phyloP scores from a whole-genome alignment of 2,888 invertebrate species.

The Leptarthrus brevirostris region DNA sequence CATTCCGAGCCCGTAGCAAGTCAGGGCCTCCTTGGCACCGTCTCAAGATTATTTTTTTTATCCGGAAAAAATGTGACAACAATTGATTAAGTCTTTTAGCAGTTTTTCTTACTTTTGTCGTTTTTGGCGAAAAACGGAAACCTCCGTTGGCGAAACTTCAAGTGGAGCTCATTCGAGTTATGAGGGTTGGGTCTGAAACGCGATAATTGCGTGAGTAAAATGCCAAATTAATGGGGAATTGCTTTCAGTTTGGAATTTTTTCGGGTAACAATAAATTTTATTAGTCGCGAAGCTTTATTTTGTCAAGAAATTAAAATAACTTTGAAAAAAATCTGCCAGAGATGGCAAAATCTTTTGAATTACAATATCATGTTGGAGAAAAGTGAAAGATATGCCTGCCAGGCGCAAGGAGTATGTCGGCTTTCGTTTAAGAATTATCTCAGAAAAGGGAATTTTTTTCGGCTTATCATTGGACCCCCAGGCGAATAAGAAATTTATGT shows the following conservation, averaged over 20 bases:
- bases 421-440: background rate
- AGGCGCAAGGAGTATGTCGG: background rate
- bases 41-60: conserved; percentile 25
- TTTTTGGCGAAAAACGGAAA: conserved; percentile 4
- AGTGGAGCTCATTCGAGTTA: background rate
- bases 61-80: background rate
- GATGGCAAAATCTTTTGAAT: background rate
- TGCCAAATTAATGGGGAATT: conserved; percentile 4
- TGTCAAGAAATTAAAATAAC: background rate
- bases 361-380: conserved; percentile 1
- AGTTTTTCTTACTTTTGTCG: conserved; percentile 16
- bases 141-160: conserved; percentile 1
- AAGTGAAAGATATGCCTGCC: background rate
- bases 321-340: no score
- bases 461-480: conserved; percentile 22
- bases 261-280: background rate
- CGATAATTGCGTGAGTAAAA: conserved; percentile 20
- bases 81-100: conserved; percentile 22
- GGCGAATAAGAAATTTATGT: conserved; percentile 22
- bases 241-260: background rate
- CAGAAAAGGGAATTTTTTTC: background rate
- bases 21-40: conserved; percentile 1
- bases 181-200: background rate
- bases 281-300: background rate
- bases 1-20: background rate